Evolutionary conservation across 2,113 vertebrate genomes (phyloP).

Genomic region (Nibea albiflora): DNA sequence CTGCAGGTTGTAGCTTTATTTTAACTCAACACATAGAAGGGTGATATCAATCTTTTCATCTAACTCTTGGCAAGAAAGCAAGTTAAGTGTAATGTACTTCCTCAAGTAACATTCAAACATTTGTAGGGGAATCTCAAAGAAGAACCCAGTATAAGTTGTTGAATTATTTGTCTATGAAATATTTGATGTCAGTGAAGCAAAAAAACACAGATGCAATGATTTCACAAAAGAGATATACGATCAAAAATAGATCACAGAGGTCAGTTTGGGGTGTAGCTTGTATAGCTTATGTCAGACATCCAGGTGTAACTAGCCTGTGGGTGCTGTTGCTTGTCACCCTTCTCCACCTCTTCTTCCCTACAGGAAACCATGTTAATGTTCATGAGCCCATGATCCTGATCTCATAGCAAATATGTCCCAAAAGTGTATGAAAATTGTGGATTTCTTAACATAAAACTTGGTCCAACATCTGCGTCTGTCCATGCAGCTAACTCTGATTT

Average conservation of each 20-base stretch:
- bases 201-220: neutral
- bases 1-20: neutral
- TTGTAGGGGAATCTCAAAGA: neutral
- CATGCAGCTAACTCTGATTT: no score
- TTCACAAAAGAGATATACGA: neutral
- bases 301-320: neutral
- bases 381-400: neutral
- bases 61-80: neutral
- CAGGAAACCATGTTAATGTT: neutral
- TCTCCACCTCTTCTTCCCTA: neutral
- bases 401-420: neutral
- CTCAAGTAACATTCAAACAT: neutral
- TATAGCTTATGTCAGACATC: neutral
- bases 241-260: neutral
- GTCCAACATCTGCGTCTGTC: no score
- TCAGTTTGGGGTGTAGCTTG: neutral
- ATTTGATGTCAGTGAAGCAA: neutral
- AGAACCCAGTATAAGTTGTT: neutral
- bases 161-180: neutral
- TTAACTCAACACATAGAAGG: neutral
- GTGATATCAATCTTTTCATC: neutral
- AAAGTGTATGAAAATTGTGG: no score
- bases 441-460: no score
- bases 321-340: neutral
- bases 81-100: neutral